These are phyloP conservation scores for Aurelia sp. DNA, from an alignment of 30 jellyfish, hydroid and myxozoan genomes.

Conservation along the genomic window DNA sequence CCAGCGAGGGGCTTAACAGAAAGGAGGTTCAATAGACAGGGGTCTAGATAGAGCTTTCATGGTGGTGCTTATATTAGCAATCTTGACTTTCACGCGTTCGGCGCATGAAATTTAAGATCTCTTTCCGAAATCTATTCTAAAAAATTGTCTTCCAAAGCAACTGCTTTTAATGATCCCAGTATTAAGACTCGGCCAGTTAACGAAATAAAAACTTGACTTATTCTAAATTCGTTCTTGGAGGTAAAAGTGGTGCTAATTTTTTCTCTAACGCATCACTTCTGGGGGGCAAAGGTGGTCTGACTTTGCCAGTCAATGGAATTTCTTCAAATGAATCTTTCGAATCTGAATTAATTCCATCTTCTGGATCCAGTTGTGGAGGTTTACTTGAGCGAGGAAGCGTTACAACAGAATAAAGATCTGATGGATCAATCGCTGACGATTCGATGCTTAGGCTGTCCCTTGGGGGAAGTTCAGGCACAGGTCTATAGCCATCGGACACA, in stretches of 20 bases:
- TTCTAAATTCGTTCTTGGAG: constrained; percentile 21
- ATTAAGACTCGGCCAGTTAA: too few relatives aligned
- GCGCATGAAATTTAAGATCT: too few relatives aligned
- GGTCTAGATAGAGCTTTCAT: too few relatives aligned
- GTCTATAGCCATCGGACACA: not conserved
- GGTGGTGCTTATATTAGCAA: too few relatives aligned
- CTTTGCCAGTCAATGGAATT: not conserved
- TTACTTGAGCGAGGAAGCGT: not conserved
- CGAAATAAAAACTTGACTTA: not conserved
- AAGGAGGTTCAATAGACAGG: too few relatives aligned
- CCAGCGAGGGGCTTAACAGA: too few relatives aligned
- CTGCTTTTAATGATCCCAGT: too few relatives aligned
- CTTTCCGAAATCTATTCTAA: too few relatives aligned
- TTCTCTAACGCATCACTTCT: constrained; percentile 5
- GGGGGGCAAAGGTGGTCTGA: constrained; percentile 27
- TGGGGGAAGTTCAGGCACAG: not conserved
- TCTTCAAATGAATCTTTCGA: not conserved
- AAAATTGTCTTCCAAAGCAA: too few relatives aligned
- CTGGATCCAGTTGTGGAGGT: not conserved
- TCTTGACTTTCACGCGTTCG: too few relatives aligned
- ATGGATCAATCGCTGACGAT: not conserved
- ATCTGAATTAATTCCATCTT: not conserved
- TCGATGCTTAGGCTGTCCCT: not conserved
- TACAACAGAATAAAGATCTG: not conserved
- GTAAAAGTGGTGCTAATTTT: constrained; percentile 40